Evolutionary conservation across 2,888 invertebrate genomes (phyloP).

Genomic region (Tipula confusa): DNA sequence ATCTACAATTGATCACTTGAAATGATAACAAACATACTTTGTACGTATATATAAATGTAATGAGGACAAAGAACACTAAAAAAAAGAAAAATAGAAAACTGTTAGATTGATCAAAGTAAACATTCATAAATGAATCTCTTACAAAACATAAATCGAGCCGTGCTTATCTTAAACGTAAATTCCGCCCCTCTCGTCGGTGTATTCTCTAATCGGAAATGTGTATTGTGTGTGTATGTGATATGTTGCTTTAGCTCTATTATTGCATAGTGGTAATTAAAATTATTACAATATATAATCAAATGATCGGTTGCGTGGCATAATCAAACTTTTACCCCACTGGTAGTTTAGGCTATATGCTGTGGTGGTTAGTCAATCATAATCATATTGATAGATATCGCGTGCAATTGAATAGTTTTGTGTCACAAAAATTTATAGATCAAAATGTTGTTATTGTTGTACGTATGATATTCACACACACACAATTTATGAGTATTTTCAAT

Average conservation of each 20-base stretch:
- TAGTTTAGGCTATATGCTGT: neutral
- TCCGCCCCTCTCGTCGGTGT: neutral
- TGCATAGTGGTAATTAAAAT: neutral
- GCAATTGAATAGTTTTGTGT: neutral
- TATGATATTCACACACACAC: neutral
- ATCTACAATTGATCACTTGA: neutral
- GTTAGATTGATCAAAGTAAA: neutral
- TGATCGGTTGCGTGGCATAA: constrained; percentile 6
- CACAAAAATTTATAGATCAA: neutral
- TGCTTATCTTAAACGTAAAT: neutral
- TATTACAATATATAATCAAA: neutral
- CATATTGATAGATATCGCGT: neutral
- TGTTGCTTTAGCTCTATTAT: neutral
- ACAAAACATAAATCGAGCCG: neutral
- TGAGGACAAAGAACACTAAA: neutral
- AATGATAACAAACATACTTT: neutral
- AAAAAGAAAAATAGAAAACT: neutral
- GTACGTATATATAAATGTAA: neutral
- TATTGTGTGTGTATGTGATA: no score
- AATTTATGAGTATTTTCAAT: neutral
- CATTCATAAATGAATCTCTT: neutral
- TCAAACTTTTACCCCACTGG: neutral
- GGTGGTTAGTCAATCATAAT: neutral
- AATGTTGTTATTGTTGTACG: neutral
- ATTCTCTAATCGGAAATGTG: neutral